Percentiles rank a stretch among this genome's conserved stretches.
phyloP scores from a whole-genome alignment of 2,113 vertebrate species.

The Australoheros scitulus region DNA sequence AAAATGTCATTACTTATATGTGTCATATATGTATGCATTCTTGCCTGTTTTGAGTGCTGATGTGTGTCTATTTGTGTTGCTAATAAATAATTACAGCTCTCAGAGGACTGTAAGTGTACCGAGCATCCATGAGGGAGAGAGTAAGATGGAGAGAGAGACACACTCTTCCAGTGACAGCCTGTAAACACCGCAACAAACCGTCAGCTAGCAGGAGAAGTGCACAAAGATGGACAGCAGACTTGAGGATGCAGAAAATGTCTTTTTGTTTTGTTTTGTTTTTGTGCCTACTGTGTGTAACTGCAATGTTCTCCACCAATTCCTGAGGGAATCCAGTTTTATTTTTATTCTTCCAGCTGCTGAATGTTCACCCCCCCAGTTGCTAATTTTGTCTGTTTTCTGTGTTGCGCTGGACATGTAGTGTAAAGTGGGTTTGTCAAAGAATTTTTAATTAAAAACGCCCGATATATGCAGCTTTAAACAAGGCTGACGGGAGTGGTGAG shows the following conservation, averaged over 20 bases:
- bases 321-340: neutral
- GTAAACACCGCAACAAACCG: slow-evolving; percentile 40
- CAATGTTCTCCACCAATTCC: neutral
- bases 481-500: neutral
- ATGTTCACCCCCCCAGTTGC: neutral
- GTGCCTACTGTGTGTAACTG: neutral
- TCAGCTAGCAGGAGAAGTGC: slow-evolving; percentile 20
- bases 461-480: neutral
- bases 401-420: neutral
- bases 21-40: neutral
- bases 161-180: neutral
- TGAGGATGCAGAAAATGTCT: neutral
- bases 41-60: neutral
- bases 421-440: neutral
- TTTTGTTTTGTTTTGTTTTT: neutral
- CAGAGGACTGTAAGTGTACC: slow-evolving; percentile 39
- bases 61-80: neutral
- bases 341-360: neutral
- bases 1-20: neutral
- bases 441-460: neutral
- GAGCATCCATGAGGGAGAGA: neutral
- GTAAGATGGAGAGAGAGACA: neutral
- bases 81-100: slow-evolving; percentile 26
- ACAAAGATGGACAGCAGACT: neutral
- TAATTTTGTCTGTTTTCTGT: neutral